Conservation (phyloP, 2,888 invertebrate genomes). For the Odontocolon sp. region DNA sequence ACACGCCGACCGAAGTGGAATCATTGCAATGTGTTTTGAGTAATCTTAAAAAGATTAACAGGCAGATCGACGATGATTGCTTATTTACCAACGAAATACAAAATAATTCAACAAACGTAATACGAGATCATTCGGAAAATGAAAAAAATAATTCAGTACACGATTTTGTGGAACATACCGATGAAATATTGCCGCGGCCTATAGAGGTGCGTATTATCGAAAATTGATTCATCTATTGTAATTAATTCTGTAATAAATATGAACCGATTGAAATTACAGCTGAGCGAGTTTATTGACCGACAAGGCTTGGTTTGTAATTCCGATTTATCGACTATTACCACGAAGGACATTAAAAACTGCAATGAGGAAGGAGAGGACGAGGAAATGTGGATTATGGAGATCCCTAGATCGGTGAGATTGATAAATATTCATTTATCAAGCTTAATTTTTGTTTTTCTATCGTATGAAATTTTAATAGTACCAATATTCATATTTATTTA, state of each 20-base stretch:
- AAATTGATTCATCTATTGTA: background rate
- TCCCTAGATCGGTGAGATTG: conserved; percentile 65
- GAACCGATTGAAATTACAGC: conserved; percentile 58
- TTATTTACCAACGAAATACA: background rate
- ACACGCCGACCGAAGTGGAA: conserved; percentile 17
- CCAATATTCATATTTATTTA: background rate
- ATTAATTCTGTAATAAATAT: background rate
- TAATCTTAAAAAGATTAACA: background rate
- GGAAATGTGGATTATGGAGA: conserved; percentile 66
- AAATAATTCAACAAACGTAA: background rate
- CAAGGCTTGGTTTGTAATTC: conserved; percentile 47
- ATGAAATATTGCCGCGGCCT: conserved; percentile 11
- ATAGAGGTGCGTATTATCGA: conserved; percentile 6
- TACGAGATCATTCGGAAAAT: too few species aligned
- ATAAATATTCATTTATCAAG: background rate
- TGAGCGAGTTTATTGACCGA: conserved; percentile 60
- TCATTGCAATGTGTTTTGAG: conserved; percentile 41
- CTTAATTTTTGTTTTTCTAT: background rate
- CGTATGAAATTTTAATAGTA: background rate
- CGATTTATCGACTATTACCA: conserved; percentile 37
- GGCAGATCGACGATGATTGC: background rate
- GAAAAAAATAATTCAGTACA: too few species aligned
- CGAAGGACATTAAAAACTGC: conserved; percentile 31
- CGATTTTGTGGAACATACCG: too few species aligned
- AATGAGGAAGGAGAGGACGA: conserved; percentile 61